Base-by-base conservation (phyloP, 2,888 invertebrate species). In the Theodoxus fluviatilis region DNA sequence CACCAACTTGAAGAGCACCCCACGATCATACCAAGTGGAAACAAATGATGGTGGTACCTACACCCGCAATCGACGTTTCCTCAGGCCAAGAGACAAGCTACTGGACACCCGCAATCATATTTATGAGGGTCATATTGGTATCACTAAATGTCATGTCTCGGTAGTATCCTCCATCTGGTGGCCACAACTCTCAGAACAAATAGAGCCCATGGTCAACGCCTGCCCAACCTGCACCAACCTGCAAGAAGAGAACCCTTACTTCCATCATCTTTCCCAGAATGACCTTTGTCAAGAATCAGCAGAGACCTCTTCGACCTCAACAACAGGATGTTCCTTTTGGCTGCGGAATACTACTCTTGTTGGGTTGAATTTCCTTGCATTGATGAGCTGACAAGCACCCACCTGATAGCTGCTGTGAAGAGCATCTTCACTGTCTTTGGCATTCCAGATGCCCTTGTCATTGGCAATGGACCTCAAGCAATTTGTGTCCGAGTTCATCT, bases 261-360 rank as follows among this genome's bases (percentile, higher is more conserved):
- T 2, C 68, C 49, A 25, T 68, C 63, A 1, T 33, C 33, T 1
- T 47, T 61, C 31, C 68, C 68, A 3, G 40, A 68, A 1, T 61
- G 68, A 7, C 68, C 68, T 1, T 69, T 63, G 37, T 40, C 40
- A 28, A 22, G 65, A 38, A 22, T 69, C 12, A 55, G 49, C 1
- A 52, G 31, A 40, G 69, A 69, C 35, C 43, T 69, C n/a, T 38
- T 69, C 6, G 64, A 69, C 2, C n/a, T 61, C 1, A 7, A 38
- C 1, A 65, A 65, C 15, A 1, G 12, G 7, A 43, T 35, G 15
- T 57, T 55, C n/a, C 40, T 68, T 3, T 37, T 57, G 1, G 15
- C 68, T 3, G 55, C 55, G 6, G 68, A 71, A 37, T 71, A 70
- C n/a, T 63, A 63, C 28, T 71, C 68, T 6, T 18, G 55, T 22